Percentiles rank a stretch among this genome's conserved stretches.
Conservation (phyloP, 2,797 vertebrate genomes). For the Denticeps clupeoides region DNA sequence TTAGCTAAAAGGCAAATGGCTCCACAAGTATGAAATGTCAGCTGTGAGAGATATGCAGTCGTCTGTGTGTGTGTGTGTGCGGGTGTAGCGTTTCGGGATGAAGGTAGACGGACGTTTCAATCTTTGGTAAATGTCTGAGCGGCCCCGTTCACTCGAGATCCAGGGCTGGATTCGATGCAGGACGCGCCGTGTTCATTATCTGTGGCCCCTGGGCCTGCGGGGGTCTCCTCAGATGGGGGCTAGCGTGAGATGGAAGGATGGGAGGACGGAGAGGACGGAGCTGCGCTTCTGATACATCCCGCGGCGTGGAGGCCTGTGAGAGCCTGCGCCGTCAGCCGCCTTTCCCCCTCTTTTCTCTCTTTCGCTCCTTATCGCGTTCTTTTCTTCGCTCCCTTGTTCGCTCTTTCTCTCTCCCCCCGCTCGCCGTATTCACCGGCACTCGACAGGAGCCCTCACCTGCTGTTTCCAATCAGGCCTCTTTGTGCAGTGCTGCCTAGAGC, state of each 20-base stretch:
- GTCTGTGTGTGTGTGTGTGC: background rate
- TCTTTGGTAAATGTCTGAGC: too few species aligned
- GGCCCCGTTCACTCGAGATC: too few species aligned
- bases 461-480: constrained; percentile 66
- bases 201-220: too few species aligned
- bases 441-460: constrained; percentile 54
- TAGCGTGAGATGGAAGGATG: too few species aligned
- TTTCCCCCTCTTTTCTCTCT: constrained; percentile 1
- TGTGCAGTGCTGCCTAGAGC: constrained; percentile 41
- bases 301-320: background rate
- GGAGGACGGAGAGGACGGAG: background rate
- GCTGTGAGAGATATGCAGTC: constrained; percentile 29
- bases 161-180: too few species aligned
- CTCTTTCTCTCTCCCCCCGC: constrained; percentile 13
- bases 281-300: background rate
- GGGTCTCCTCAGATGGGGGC: too few species aligned
- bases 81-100: constrained; percentile 13
- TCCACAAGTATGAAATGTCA: constrained; percentile 34
- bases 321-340: background rate
- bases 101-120: constrained; percentile 29
- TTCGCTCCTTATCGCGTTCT: constrained; percentile 6
- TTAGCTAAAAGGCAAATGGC: constrained; percentile 35
- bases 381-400: constrained; percentile 14
- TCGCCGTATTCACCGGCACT: constrained; percentile 43
- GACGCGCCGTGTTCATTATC: too few species aligned